Evolutionary conservation across 2,797 vertebrate species (phyloP), one percentile per base, ranked within the genome.

Genomic region (Hypotaenidia philippensis): DNA sequence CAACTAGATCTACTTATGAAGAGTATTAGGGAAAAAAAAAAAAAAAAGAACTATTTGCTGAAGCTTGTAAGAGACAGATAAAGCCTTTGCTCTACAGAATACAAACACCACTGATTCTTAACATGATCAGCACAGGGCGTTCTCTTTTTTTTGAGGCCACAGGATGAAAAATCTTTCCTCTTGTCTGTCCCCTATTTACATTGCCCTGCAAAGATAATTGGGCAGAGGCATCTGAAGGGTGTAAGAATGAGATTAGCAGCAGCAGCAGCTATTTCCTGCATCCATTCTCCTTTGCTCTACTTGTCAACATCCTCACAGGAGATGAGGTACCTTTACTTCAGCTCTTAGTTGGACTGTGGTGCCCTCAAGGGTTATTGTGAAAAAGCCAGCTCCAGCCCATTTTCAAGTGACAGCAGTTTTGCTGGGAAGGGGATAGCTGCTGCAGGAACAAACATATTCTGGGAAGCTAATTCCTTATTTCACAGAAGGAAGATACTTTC

Each of bases 251-350:
- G 68, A 91, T 76, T 16, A 79, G 60, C 66, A 84, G 49, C 71
- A 36, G 45, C 32, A 91, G 49, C 71, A 87, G 61, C 12, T 47
- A 59, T 55, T 89, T 93, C 90, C 83, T 78, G 77, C 59, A 69
- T 65, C 47, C 45, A 13, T 82, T 89, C 81, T 92, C 92, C 82
- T 92, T 90, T 86, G 79, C 81, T 92, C 68, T 79, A 60, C 57
- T 84, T 53, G 29, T 36, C 70, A 72, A 71, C 71, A 72, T 70
- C 61, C 25, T 4, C 25, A 47, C 20, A 53, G 41, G 59, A 87
- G 52, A 72, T 3, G 23, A 84, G 44, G 80, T 19, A 83, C 29
- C 52, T 77, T 49, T 14, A 60, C 32, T 87, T 47, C 41, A 63
- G 8, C 31, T 47, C 36, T 36, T 13, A 80, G 59, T 17, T 64